Percentiles rank a stretch among this genome's conserved stretches.
Conservation (phyloP, 2,797 vertebrate species). For the Cottoperca gobio region DNA sequence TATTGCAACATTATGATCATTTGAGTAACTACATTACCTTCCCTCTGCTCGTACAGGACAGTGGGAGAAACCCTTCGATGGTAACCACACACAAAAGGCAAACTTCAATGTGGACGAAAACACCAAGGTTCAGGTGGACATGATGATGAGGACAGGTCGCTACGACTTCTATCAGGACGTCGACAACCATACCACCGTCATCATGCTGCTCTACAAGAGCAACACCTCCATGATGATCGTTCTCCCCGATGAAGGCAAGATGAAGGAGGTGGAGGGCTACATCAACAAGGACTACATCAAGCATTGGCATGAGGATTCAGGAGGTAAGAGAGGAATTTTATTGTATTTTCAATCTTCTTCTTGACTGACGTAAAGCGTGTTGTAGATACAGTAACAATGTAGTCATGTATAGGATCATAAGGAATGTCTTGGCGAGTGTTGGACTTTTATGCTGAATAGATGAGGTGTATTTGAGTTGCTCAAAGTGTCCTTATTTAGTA, state of each 20-base stretch:
- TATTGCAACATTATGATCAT: background rate
- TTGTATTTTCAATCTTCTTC: background rate
- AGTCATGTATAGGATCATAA: no score
- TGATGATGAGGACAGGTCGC: conserved; percentile 89
- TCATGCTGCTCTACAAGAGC: conserved; percentile 90
- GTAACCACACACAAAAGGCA: conserved; percentile 79
- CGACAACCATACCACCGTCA: conserved; percentile 82
- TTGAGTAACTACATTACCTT: background rate
- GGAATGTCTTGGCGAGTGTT: background rate
- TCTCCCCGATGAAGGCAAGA: conserved; percentile 88
- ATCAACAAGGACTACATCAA: conserved; percentile 79
- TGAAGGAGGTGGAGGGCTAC: conserved; percentile 83
- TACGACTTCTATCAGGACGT: conserved; percentile 85
- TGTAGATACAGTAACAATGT: background rate
- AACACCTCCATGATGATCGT: conserved; percentile 90
- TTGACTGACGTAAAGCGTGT: background rate
- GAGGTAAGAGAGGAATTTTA: conserved; percentile 71
- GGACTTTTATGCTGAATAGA: background rate
- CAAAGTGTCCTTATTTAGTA: no score
- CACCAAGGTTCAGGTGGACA: conserved; percentile 88
- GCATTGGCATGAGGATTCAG: conserved; percentile 82
- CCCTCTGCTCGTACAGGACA: conserved; percentile 72
- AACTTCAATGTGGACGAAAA: conserved; percentile 85
- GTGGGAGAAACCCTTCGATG: conserved; percentile 90
- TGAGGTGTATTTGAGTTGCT: background rate